These are phyloP conservation scores for Drosophila rhopaloa DNA, from an alignment of 1,140 invertebrate species.

Conservation along the genomic window DNA sequence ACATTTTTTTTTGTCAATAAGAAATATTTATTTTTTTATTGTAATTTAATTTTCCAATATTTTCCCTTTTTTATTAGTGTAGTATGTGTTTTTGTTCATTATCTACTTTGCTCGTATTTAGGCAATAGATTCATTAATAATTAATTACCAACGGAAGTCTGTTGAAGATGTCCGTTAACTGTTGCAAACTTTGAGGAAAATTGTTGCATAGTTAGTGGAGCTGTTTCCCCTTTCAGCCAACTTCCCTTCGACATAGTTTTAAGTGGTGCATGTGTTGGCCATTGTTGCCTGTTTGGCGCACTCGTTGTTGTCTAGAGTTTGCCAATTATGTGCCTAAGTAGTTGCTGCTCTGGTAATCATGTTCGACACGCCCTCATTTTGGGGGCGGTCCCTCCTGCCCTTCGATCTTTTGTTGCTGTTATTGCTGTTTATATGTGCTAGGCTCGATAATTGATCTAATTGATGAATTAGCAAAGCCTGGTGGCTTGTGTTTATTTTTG, in stretches of 20 bases:
- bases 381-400: background rate
- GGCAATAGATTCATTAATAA: slow-evolving; percentile 35
- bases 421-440: background rate
- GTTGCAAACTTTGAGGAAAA: slow-evolving; percentile 35
- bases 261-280: slow-evolving; percentile 33
- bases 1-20: too few relatives aligned
- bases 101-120: slow-evolving; percentile 11
- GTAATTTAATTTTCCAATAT: background rate
- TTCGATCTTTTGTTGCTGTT: slow-evolving; percentile 15
- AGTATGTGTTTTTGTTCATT: too few relatives aligned
- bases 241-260: slow-evolving; percentile 14
- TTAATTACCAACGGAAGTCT: slow-evolving; percentile 23
- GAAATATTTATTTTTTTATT: too few relatives aligned
- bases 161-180: slow-evolving; percentile 37
- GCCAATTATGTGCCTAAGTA: slow-evolving; percentile 39
- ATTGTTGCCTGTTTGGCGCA: slow-evolving; percentile 21
- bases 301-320: slow-evolving; percentile 42
- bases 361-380: slow-evolving; percentile 13
- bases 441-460: slow-evolving; percentile 31
- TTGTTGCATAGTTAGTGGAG: slow-evolving; percentile 36
- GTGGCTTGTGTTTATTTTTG: background rate
- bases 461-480: slow-evolving; percentile 12
- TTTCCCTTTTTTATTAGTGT: background rate
- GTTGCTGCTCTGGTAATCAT: slow-evolving; percentile 28
- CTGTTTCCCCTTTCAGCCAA: background rate